Conservation (phyloP, 2,888 invertebrate species). For the Hymenopus coronatus region DNA sequence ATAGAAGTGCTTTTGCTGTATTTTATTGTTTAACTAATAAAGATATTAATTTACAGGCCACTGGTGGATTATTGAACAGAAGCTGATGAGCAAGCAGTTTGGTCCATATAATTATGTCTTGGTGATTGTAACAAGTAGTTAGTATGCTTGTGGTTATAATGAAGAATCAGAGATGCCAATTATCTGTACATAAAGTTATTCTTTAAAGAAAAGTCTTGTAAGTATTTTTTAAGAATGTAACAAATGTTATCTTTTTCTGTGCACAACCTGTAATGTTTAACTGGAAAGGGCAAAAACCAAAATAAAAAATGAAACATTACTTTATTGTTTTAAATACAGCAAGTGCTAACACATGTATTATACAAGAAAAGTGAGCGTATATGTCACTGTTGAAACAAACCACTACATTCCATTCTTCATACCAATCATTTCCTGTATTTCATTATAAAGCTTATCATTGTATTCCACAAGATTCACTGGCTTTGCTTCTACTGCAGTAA, state of each 20-base stretch:
- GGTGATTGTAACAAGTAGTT: no score
- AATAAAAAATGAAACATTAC: not conserved
- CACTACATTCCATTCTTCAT: conserved; percentile 44
- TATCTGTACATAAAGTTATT: no score
- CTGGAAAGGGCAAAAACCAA: not conserved
- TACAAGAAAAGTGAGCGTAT: not conserved
- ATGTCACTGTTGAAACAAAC: not conserved
- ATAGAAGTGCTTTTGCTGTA: no score
- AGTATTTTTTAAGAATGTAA: not conserved
- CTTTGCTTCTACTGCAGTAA: conserved; percentile 64
- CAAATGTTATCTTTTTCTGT: not conserved
- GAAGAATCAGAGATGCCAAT: no score
- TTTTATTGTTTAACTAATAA: not conserved
- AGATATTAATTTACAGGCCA: not conserved
- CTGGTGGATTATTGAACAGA: not conserved
- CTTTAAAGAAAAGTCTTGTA: not conserved
- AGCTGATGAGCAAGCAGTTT: no score
- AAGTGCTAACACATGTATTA: not conserved
- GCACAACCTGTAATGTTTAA: not conserved
- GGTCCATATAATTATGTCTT: no score
- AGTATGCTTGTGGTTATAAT: no score
- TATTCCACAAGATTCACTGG: conserved; percentile 76
- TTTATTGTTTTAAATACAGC: not conserved
- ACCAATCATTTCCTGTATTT: conserved; percentile 64
- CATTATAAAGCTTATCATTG: conserved; percentile 66